Evolutionary conservation across 2,113 vertebrate species (phyloP), one percentile per base, ranked within the genome.

Genomic region (Platysteira castanea): DNA sequence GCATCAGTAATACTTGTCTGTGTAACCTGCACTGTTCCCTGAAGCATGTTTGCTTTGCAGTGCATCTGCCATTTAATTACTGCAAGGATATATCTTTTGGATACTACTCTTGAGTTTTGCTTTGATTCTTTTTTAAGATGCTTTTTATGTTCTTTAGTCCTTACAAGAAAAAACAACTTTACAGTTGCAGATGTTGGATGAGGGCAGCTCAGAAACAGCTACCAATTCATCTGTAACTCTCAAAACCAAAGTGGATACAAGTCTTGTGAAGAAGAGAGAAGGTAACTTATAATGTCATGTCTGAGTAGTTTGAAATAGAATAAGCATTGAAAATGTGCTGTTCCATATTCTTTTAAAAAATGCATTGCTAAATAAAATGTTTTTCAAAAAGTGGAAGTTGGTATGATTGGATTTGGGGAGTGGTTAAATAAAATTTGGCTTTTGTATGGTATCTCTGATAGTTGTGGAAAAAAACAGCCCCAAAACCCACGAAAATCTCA

Each of bases 151-250:
- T 59, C 17, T 95, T 46, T 91, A 97, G 97, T 46, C 68, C 59
- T 83, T 96, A 93, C 15, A 96, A 47, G 90, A 82, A 85, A 88
- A 76, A 61, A 56, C 30, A 15, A 80, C 65, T 42, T 88, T 77
- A 46, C 81, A 94, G 16, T 54, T 94, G 76, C 76, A 96, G 84
- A 16, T 95, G n/a, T 80, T 86, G 44, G 94, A 94, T 88, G 97
- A 98, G 56, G 95, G 97, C 69, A 98, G 83, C 90, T 97, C 84
- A 90, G 98, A 97, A 93, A 74, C n/a, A 10, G 46, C 67, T 93
- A 95, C 91, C 18, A 95, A 82, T 94, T 98, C 97, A 87, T 92
- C 86, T 56, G 1, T 97, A 84, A 98, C 97, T 8, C 78, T 98
- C 74, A 98, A 97, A 94, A 95, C 65, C 70, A 97, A 97, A 97